Evolutionary conservation across 1,140 invertebrate species (phyloP).

Genomic region (Cardiocondyla obscurior): DNA sequence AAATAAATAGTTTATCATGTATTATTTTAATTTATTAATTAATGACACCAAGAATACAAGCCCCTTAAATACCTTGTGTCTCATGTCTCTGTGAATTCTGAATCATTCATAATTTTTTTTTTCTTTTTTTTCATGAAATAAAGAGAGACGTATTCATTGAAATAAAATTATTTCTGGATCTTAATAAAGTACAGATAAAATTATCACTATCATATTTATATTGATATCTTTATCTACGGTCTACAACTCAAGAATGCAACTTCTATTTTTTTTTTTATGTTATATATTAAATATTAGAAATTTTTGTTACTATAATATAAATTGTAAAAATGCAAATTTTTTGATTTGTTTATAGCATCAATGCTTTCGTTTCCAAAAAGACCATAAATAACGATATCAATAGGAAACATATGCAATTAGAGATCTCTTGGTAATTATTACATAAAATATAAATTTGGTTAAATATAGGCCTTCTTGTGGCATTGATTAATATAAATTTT

Average conservation of each 20-base stretch:
- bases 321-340: slow-evolving; percentile 35
- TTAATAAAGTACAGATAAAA: slow-evolving; percentile 43
- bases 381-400: slow-evolving; percentile 64
- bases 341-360: slow-evolving; percentile 36
- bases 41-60: too few species aligned
- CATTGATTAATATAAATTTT: slow-evolving; percentile 69
- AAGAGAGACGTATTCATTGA: slow-evolving; percentile 17
- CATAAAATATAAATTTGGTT: slow-evolving; percentile 56
- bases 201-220: slow-evolving; percentile 13
- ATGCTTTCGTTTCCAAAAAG: slow-evolving; percentile 2
- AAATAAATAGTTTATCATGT: too few species aligned
- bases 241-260: slow-evolving; percentile 5
- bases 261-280: not conserved
- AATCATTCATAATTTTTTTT: slow-evolving; percentile 16
- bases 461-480: slow-evolving; percentile 67
- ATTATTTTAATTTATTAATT: too few species aligned
- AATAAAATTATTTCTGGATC: slow-evolving; percentile 33
- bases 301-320: slow-evolving; percentile 7
- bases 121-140: slow-evolving; percentile 23
- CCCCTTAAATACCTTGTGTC: slow-evolving; percentile 6
- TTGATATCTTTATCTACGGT: slow-evolving; percentile 53
- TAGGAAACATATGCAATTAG: slow-evolving; percentile 39
- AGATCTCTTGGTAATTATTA: slow-evolving; percentile 45
- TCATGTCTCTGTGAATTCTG: not conserved
- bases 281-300: not conserved